phyloP scores from a whole-genome alignment of 2,113 vertebrate species.

The Esox niger region DNA sequence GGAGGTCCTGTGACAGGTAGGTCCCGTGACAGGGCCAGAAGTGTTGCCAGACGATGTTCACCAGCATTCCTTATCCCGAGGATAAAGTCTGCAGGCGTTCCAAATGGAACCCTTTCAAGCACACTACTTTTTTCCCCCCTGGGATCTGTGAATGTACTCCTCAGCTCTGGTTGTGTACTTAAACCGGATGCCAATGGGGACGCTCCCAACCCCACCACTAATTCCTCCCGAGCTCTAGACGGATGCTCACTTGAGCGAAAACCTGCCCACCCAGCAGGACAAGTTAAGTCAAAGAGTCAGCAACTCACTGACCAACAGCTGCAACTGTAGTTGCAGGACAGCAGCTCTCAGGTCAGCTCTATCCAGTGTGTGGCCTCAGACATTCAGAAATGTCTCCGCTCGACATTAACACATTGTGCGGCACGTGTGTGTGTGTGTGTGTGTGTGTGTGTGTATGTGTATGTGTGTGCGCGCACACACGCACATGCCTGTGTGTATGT shows the following conservation, averaged over 20 bases:
- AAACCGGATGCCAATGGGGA: no score
- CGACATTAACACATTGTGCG: no score
- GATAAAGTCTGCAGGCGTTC: conserved; percentile 4
- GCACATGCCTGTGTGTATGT: not conserved
- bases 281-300: conserved; percentile 53
- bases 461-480: no score
- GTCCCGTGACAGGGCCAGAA: conserved; percentile 20
- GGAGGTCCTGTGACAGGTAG: no score
- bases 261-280: conserved; percentile 43
- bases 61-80: conserved; percentile 33
- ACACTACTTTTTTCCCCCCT: no score
- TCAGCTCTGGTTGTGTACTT: no score
- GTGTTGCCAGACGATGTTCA: conserved; percentile 39
- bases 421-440: no score
- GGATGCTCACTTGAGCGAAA: conserved; percentile 54
- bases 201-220: conserved; percentile 20
- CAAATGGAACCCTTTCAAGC: no score
- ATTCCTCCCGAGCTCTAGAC: conserved; percentile 39
- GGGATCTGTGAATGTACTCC: no score
- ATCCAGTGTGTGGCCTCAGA: no score
- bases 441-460: not conserved
- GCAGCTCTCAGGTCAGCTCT: conserved; percentile 10
- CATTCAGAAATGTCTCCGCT: no score
- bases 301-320: conserved; percentile 28
- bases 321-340: not conserved